Evolutionary conservation across 2,113 vertebrate species (phyloP).

Genomic region (Struthidea cinerea): DNA sequence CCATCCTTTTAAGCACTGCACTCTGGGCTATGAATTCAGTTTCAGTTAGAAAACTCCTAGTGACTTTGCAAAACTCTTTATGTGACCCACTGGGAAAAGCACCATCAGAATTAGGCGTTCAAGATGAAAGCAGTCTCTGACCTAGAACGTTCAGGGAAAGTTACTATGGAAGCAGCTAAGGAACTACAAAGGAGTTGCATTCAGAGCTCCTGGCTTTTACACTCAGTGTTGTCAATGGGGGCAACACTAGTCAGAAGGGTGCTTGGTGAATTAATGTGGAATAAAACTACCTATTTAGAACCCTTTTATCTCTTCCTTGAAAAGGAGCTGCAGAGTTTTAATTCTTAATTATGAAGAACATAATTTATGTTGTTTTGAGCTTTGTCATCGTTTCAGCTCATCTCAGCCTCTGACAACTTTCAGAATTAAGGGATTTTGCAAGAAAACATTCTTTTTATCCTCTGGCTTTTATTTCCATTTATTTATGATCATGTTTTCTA

Average conservation of each 20-base stretch:
- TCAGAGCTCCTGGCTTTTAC: neutral
- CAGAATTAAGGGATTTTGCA: neutral
- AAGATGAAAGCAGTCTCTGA: neutral
- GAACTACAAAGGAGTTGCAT: neutral
- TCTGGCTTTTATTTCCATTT: neutral
- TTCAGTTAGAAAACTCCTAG: neutral
- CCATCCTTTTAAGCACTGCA: neutral
- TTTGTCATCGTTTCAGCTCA: neutral
- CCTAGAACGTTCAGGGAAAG: neutral
- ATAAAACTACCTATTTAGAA: neutral
- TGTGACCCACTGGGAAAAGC: neutral
- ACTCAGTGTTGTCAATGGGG: neutral
- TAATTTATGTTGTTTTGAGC: neutral
- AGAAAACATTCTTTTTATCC: neutral
- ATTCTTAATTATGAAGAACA: neutral
- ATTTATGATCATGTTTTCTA: neutral
- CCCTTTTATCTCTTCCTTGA: neutral
- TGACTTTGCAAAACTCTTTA: neutral
- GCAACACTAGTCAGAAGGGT: neutral
- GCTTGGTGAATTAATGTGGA: conserved; percentile 10
- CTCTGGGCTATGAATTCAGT: neutral
- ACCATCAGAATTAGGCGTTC: neutral
- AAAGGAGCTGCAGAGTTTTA: neutral
- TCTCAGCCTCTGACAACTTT: neutral
- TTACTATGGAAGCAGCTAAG: neutral